Percentiles rank a stretch among this genome's conserved stretches.
These are phyloP conservation scores for Euclidia mi DNA, from an alignment of 2,888 invertebrate species.

Conservation along the genomic window DNA sequence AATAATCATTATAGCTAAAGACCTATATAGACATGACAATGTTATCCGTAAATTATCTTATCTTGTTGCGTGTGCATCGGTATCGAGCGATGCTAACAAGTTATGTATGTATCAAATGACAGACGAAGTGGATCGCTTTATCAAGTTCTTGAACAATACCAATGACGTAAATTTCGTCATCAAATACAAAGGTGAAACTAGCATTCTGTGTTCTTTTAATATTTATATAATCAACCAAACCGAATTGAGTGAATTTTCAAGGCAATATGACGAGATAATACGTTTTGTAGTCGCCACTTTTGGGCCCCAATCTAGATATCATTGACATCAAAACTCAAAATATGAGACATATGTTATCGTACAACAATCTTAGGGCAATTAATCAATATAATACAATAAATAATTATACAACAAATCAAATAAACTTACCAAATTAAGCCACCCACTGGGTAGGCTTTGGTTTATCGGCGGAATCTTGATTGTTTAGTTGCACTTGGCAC, in stretches of 20 bases:
- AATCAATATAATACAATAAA: slow-evolving; percentile 22
- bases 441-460: slow-evolving; percentile 95
- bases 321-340: slow-evolving; percentile 10
- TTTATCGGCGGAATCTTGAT: slow-evolving; percentile 95
- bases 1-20: too few species aligned
- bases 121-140: slow-evolving; percentile 5
- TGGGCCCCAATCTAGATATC: slow-evolving; percentile 15
- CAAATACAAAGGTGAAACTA: slow-evolving; percentile 45
- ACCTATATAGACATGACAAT: too few species aligned
- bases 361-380: slow-evolving; percentile 11
- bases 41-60: background rate
- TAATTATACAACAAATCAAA: slow-evolving; percentile 40
- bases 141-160: slow-evolving; percentile 20
- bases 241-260: slow-evolving; percentile 39
- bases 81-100: background rate
- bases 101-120: slow-evolving; percentile 4
- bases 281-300: slow-evolving; percentile 27
- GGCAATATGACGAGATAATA: slow-evolving; percentile 38
- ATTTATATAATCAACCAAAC: slow-evolving; percentile 20
- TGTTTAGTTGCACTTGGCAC: slow-evolving; percentile 91
- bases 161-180: slow-evolving; percentile 70
- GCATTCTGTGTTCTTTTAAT: slow-evolving; percentile 44
- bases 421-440: slow-evolving; percentile 92
- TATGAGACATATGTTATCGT: slow-evolving; percentile 16
- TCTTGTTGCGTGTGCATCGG: background rate